A percentile compares a stretch with the other conserved stretches of the same genome.
Evolutionary conservation across 2,888 invertebrate species (phyloP).

Genomic region (Tenthredo amoena): DNA sequence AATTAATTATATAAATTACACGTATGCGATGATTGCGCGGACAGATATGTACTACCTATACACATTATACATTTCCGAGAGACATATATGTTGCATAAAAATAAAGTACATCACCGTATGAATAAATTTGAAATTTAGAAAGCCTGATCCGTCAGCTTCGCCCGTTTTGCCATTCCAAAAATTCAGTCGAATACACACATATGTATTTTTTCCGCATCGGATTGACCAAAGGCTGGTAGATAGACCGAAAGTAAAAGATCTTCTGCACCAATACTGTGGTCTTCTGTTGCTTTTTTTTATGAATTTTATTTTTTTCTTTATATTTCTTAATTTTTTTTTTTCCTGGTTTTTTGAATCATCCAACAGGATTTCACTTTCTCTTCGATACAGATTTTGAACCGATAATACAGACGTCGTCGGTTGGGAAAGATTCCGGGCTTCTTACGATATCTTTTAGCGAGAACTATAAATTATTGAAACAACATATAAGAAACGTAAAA

Average conservation of each 20-base stretch:
- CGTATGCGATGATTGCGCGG: background rate
- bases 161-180: conserved; percentile 1
- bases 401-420: background rate
- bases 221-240: background rate
- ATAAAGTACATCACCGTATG: background rate
- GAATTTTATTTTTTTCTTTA: background rate
- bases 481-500: background rate
- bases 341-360: background rate
- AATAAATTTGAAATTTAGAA: background rate
- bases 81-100: background rate
- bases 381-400: background rate
- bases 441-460: background rate
- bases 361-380: background rate
- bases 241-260: background rate
- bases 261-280: background rate
- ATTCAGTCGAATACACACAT: background rate
- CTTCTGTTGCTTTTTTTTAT: background rate
- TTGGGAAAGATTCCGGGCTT: background rate
- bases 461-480: background rate
- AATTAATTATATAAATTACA: background rate
- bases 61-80: background rate
- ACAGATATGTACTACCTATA: background rate
- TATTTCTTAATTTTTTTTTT: background rate
- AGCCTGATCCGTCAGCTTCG: background rate
- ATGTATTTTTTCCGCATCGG: background rate